Conservation (phyloP, 2,113 vertebrate genomes). For the Leuciscus idus region DNA sequence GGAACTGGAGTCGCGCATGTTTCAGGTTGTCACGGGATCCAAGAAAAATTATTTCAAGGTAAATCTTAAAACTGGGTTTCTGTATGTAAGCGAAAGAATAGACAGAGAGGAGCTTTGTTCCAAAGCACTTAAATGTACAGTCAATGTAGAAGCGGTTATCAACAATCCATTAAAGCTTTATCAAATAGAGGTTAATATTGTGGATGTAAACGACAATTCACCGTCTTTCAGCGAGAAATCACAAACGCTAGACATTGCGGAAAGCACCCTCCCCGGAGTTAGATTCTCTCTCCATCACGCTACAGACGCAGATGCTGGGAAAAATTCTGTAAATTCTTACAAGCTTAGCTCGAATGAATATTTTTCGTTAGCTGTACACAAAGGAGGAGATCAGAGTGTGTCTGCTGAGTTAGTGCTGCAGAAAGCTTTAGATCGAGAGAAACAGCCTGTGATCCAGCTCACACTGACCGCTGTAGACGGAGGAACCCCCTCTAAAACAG, state of each 20-base stretch:
- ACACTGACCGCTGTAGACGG: neutral
- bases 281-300: neutral
- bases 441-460: neutral
- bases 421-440: slow-evolving; percentile 8
- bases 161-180: slow-evolving; percentile 76
- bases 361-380: neutral
- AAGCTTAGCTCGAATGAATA: neutral
- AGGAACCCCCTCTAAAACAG: neutral
- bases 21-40: slow-evolving; percentile 69
- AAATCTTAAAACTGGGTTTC: slow-evolving; percentile 71
- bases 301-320: neutral
- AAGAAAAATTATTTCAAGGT: slow-evolving; percentile 69
- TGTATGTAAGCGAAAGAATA: slow-evolving; percentile 73
- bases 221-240: slow-evolving; percentile 55
- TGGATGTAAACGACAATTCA: slow-evolving; percentile 84
- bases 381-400: neutral
- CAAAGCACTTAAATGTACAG: slow-evolving; percentile 60
- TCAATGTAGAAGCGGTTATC: slow-evolving; percentile 74
- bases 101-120: slow-evolving; percentile 75
- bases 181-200: slow-evolving; percentile 76
- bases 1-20: slow-evolving; percentile 64
- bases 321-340: neutral
- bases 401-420: slow-evolving; percentile 1
- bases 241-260: neutral
- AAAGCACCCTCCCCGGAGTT: fast-evolving